These are phyloP conservation scores for Loripinus fragilis DNA, from an alignment of 2,888 invertebrate genomes.

Conservation along the genomic window DNA sequence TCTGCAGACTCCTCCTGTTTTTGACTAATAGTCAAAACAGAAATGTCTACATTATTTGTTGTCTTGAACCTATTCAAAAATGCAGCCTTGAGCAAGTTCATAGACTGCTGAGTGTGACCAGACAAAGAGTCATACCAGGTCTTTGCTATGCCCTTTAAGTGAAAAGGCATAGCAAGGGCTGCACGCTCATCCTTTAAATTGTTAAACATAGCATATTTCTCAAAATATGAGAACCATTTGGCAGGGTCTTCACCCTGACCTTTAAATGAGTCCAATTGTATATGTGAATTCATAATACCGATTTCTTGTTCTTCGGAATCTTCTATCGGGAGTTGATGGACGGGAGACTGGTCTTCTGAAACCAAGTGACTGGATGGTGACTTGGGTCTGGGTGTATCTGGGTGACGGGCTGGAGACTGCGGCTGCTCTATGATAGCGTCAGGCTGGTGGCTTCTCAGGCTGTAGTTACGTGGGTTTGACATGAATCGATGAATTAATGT, in stretches of 20 bases:
- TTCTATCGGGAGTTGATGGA: too few species aligned
- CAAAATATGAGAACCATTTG: neutral
- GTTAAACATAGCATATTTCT: neutral
- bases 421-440: too few species aligned
- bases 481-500: too few species aligned
- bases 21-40: neutral
- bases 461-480: too few species aligned
- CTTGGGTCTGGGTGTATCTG: too few species aligned
- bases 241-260: neutral
- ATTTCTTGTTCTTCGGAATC: too few species aligned
- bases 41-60: neutral
- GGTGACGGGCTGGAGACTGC: too few species aligned
- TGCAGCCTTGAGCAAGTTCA: neutral
- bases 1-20: neutral
- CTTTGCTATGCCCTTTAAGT: neutral
- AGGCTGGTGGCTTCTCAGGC: too few species aligned
- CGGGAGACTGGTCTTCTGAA: too few species aligned
- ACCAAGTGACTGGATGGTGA: too few species aligned
- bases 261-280: too few species aligned
- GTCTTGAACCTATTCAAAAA: neutral
- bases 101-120: neutral
- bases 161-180: neutral
- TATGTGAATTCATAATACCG: too few species aligned
- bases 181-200: neutral
- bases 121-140: neutral